phyloP scores from a whole-genome alignment of 53 echinoderm and acorn worm genomes.

The Hippasteria phrygiana region DNA sequence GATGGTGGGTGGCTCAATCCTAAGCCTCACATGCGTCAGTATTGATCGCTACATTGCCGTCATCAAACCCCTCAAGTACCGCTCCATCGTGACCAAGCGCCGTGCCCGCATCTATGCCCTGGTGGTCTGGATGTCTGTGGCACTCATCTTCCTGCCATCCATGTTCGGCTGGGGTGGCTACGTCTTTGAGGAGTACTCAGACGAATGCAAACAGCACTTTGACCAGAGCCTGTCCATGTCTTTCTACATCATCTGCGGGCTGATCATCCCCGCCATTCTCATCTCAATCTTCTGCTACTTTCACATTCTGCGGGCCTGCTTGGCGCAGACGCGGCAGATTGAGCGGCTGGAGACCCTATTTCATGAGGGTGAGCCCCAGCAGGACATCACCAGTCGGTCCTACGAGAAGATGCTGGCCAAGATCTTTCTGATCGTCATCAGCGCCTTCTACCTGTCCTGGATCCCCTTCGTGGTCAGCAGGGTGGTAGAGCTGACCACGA shows the following conservation, averaged over 20 bases:
- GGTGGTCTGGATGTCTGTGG: conserved; percentile 74
- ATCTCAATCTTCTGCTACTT: conserved; percentile 87
- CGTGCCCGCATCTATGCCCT: conserved; percentile 72
- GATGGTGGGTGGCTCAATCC: conserved; percentile 84
- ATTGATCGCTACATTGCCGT: conserved; percentile 93
- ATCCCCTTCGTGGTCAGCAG: conserved; percentile 84
- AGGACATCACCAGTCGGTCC: conserved; percentile 60
- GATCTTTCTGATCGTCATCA: conserved; percentile 89
- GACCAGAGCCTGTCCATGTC: conserved; percentile 74
- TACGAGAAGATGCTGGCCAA: conserved; percentile 88
- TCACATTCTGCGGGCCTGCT: conserved; percentile 78
- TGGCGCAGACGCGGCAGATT: conserved; percentile 77
- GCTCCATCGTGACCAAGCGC: conserved; percentile 81
- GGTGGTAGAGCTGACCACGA: conserved; percentile 61
- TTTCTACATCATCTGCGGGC: conserved; percentile 78
- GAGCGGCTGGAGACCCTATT: conserved; percentile 71
- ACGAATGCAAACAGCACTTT: conserved; percentile 82
- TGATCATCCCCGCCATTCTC: conserved; percentile 80
- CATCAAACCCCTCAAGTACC: conserved; percentile 79
- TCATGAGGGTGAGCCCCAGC: conserved; percentile 38
- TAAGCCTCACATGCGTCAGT: conserved; percentile 82
- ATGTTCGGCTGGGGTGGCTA: conserved; percentile 76
- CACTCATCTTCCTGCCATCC: conserved; percentile 73
- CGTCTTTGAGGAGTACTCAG: conserved; percentile 72
- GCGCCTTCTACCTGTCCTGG: conserved; percentile 94